Conservation (phyloP, 2,888 invertebrate genomes). For the Gari tellinella region DNA sequence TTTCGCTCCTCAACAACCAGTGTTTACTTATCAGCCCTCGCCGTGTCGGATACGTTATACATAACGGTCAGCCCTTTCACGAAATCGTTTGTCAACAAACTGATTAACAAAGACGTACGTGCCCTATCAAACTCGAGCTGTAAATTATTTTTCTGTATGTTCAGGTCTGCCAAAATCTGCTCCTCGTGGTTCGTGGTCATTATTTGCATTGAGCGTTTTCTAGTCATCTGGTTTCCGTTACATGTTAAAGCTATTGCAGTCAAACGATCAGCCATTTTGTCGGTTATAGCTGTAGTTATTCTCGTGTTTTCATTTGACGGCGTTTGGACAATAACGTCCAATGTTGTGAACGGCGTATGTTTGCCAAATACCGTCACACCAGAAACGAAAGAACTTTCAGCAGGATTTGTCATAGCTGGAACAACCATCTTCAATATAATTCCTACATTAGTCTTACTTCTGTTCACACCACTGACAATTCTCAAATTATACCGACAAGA, state of each 20-base stretch:
- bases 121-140: constrained; percentile 58
- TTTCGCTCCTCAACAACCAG: constrained; percentile 51
- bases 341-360: constrained; percentile 47
- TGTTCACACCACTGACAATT: constrained; percentile 59
- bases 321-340: constrained; percentile 54
- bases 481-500: constrained; percentile 30
- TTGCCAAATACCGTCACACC: constrained; percentile 16
- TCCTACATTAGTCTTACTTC: constrained; percentile 56
- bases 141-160: constrained; percentile 60
- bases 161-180: constrained; percentile 58
- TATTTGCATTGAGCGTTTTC: constrained; percentile 64
- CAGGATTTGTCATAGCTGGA: constrained; percentile 51
- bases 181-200: constrained; percentile 66
- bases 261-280: constrained; percentile 35
- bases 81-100: constrained; percentile 46
- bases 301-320: constrained; percentile 42
- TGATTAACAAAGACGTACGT: constrained; percentile 56
- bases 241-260: constrained; percentile 50
- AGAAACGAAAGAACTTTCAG: constrained; percentile 12
- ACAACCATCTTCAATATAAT: constrained; percentile 51
- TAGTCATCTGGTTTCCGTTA: constrained; percentile 64
- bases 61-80: constrained; percentile 61
- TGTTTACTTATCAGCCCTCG: constrained; percentile 56
- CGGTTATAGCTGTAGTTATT: constrained; percentile 1
- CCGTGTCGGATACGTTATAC: constrained; percentile 60